phyloP scores from a whole-genome alignment of 2,113 vertebrate genomes.

The Uropsilus gracilis region DNA sequence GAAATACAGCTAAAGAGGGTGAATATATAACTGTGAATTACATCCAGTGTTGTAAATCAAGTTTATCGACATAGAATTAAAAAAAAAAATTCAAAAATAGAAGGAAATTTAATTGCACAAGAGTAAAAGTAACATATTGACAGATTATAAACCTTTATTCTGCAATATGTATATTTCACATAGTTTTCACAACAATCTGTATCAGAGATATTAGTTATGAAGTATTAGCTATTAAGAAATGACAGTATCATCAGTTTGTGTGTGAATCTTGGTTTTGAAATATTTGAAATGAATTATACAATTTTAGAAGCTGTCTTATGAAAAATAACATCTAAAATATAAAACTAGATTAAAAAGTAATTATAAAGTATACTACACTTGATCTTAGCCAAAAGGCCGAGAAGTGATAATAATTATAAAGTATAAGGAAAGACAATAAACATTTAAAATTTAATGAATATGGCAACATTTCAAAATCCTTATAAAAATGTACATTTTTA shows the following conservation, averaged over 20 bases:
- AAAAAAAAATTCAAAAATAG: too few species aligned
- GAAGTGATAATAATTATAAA: background rate
- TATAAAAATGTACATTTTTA: background rate
- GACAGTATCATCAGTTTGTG: background rate
- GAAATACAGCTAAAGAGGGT: too few species aligned
- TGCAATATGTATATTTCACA: background rate
- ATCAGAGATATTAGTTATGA: background rate
- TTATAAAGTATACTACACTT: conserved; percentile 10
- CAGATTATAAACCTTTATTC: background rate
- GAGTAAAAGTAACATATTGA: conserved; percentile 2
- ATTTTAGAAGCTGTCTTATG: background rate
- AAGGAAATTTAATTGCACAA: background rate
- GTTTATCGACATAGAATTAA: too few species aligned
- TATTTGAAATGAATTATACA: background rate
- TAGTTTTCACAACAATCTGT: background rate
- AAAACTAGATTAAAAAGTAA: background rate
- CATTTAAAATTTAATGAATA: background rate
- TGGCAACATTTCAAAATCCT: background rate
- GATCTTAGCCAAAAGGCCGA: too few species aligned
- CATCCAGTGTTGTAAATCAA: too few species aligned
- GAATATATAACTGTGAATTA: too few species aligned
- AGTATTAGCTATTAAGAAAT: background rate
- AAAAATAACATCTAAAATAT: background rate
- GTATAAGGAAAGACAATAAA: background rate
- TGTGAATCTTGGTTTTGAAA: conserved; percentile 14